phyloP scores from a whole-genome alignment of 2,797 vertebrate genomes.

The Sebastes trivittatus region DNA sequence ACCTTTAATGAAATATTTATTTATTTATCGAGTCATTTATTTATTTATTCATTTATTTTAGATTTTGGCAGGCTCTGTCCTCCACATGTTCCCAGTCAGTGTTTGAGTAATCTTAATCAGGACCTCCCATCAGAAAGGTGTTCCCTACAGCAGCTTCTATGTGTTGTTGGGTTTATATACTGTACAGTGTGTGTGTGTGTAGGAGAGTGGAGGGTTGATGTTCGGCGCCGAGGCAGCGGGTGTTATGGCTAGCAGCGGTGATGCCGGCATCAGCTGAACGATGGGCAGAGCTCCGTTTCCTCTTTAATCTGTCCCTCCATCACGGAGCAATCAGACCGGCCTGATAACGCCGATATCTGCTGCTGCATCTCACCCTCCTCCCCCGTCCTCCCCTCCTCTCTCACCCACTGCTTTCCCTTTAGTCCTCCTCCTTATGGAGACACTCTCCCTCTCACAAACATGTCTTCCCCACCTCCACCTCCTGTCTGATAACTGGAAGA shows the following conservation, averaged over 20 bases:
- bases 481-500: neutral
- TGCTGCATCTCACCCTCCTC: slow-evolving; percentile 66
- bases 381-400: neutral
- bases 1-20: too few relatives aligned
- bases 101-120: too few relatives aligned
- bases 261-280: slow-evolving; percentile 56
- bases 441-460: neutral
- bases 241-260: slow-evolving; percentile 81
- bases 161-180: too few relatives aligned
- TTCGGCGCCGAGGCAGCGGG: slow-evolving; percentile 77
- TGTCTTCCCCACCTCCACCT: neutral
- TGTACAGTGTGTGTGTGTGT: neutral
- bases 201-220: neutral
- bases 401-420: neutral
- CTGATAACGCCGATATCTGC: slow-evolving; percentile 76
- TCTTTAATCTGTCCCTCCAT: slow-evolving; percentile 68
- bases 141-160: too few relatives aligned
- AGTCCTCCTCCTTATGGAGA: neutral
- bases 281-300: slow-evolving; percentile 72
- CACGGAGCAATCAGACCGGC: slow-evolving; percentile 66
- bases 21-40: too few relatives aligned
- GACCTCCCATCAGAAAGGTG: too few relatives aligned
- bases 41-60: too few relatives aligned
- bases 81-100: too few relatives aligned
- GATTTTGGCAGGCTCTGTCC: too few relatives aligned